Evolutionary conservation across 2,888 invertebrate species (phyloP).

Genomic region (Sycophila texana): DNA sequence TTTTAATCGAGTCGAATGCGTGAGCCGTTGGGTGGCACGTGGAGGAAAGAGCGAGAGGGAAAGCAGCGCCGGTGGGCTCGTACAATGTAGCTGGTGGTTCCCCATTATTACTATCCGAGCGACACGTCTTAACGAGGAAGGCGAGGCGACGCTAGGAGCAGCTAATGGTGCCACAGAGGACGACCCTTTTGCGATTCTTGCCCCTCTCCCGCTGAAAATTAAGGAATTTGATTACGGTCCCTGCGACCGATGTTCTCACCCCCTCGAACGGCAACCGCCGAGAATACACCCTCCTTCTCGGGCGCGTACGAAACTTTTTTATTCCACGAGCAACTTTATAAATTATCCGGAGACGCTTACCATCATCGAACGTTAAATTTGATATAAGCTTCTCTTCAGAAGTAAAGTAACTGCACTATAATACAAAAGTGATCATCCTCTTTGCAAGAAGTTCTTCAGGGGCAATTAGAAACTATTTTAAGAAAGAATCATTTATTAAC

Average conservation of each 20-base stretch:
- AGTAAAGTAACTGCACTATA: too few relatives aligned
- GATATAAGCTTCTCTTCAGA: too few relatives aligned
- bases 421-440: too few relatives aligned
- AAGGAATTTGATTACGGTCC: constrained; percentile 45
- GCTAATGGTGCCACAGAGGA: constrained; percentile 7
- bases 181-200: constrained; percentile 36
- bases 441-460: too few relatives aligned
- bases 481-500: too few relatives aligned
- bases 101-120: constrained; percentile 23
- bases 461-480: too few relatives aligned
- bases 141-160: not conserved
- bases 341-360: constrained; percentile 16
- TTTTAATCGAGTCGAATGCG: constrained; percentile 17
- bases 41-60: not conserved
- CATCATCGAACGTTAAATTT: too few relatives aligned
- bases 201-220: constrained; percentile 40
- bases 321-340: constrained; percentile 26
- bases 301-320: not conserved
- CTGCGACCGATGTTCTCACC: not conserved
- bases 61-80: too few relatives aligned
- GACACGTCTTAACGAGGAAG: constrained; percentile 44
- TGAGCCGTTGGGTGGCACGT: too few relatives aligned
- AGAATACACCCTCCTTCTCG: not conserved
- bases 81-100: too few relatives aligned
- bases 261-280: not conserved